These are phyloP conservation scores for Goniozus legneri DNA, from an alignment of 1,140 invertebrate genomes.

Conservation along the genomic window DNA sequence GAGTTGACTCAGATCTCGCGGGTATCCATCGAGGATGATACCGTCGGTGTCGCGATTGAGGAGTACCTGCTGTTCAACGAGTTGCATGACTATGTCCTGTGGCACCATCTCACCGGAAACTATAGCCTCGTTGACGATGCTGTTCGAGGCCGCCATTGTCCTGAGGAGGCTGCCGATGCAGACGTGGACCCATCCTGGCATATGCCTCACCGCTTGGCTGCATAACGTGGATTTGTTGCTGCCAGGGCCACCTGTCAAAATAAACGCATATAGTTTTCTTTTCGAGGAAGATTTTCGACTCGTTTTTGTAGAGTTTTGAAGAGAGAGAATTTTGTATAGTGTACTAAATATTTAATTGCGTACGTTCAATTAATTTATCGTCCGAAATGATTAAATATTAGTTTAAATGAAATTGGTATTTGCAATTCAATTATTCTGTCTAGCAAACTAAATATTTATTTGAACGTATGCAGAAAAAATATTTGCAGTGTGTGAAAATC, in stretches of 20 bases:
- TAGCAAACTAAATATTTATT: too few relatives aligned
- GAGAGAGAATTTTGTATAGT: too few relatives aligned
- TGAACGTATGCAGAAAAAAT: too few relatives aligned
- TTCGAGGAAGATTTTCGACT: too few relatives aligned
- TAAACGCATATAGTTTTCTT: too few relatives aligned
- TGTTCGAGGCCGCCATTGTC: constrained; percentile 59
- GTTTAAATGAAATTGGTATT: too few relatives aligned
- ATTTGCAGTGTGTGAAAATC: too few relatives aligned
- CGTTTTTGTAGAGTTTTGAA: too few relatives aligned
- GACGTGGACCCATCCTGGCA: constrained; percentile 71
- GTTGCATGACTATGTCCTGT: constrained; percentile 62
- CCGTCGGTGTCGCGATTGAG: constrained; percentile 61
- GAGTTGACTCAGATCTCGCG: constrained; percentile 81
- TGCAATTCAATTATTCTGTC: too few relatives aligned
- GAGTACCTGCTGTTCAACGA: constrained; percentile 63
- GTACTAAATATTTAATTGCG: too few relatives aligned
- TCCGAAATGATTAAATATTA: too few relatives aligned
- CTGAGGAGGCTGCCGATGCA: constrained; percentile 71
- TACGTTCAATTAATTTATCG: too few relatives aligned
- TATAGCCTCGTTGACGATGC: constrained; percentile 64
- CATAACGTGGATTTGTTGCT: constrained; percentile 74
- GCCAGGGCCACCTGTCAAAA: constrained; percentile 69
- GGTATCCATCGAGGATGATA: constrained; percentile 87
- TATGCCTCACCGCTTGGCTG: constrained; percentile 61
- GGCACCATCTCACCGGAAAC: constrained; percentile 80